Conservation (phyloP, 1,140 invertebrate species). For the Psilanteris sp. region DNA sequence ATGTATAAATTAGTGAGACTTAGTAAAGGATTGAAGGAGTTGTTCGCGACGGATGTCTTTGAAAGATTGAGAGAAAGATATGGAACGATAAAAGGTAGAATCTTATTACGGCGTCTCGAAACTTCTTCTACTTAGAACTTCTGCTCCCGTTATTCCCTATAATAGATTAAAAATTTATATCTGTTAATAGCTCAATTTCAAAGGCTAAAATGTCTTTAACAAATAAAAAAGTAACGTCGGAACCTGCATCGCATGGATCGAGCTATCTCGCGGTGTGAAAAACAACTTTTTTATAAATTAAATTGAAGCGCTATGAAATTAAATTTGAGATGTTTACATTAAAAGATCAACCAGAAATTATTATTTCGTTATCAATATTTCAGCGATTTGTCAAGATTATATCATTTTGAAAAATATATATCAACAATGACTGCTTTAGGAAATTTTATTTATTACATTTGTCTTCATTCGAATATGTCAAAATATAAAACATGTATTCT, state of each 20-base stretch:
- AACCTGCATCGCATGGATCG: not conserved
- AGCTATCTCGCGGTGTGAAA: too few relatives aligned
- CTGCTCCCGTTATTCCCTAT: constrained; percentile 50
- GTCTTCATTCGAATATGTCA: too few relatives aligned
- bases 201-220: constrained; percentile 20
- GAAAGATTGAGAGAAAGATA: constrained; percentile 53
- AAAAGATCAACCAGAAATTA: too few relatives aligned
- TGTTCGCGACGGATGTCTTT: constrained; percentile 49
- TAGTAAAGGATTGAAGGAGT: constrained; percentile 57
- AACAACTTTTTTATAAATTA: too few relatives aligned
- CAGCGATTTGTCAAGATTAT: too few relatives aligned
- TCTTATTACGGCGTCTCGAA: constrained; percentile 57
- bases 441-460: too few relatives aligned
- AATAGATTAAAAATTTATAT: constrained; percentile 56
- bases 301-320: too few relatives aligned
- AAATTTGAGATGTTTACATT: too few relatives aligned
- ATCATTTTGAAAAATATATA: too few relatives aligned
- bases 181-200: constrained; percentile 44
- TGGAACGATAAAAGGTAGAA: constrained; percentile 52
- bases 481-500: too few relatives aligned
- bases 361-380: too few relatives aligned
- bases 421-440: too few relatives aligned
- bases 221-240: constrained; percentile 8
- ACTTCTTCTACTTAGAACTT: constrained; percentile 56
- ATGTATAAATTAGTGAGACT: constrained; percentile 60